Percentiles rank a stretch among this genome's conserved stretches.
Conservation (phyloP, 2,888 invertebrate genomes). For the Dastarcus helophoroides region DNA sequence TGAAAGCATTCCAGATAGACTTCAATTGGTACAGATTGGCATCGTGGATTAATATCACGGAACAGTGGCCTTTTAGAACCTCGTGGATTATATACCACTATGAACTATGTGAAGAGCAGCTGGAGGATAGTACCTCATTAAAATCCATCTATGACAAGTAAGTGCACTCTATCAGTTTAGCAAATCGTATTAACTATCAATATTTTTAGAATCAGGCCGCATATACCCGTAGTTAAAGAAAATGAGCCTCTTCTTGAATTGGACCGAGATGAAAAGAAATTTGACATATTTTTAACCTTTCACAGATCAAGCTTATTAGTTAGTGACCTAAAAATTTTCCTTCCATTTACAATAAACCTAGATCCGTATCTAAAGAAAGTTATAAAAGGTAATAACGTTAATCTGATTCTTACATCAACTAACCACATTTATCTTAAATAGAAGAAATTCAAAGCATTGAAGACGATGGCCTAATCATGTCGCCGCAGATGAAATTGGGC, state of each 20-base stretch:
- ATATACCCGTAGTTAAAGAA: conserved; percentile 74
- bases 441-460: conserved; percentile 61
- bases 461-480: conserved; percentile 38
- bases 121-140: conserved; percentile 77
- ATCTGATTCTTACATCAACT: no score
- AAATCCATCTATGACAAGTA: conserved; percentile 91
- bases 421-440: no score
- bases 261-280: conserved; percentile 88
- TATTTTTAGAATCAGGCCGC: conserved; percentile 57
- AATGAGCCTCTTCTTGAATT: conserved; percentile 81
- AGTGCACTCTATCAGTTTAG: conserved; percentile 26
- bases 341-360: conserved; percentile 95
- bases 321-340: conserved; percentile 84
- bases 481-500: conserved; percentile 7
- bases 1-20: conserved; percentile 97
- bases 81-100: conserved; percentile 96
- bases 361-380: conserved; percentile 97
- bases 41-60: conserved; percentile 96
- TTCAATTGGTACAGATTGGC: conserved; percentile 98
- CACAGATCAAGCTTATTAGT: conserved; percentile 77
- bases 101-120: conserved; percentile 75
- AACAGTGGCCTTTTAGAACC: conserved; percentile 97
- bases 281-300: conserved; percentile 84
- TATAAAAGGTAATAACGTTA: conserved; percentile 88
- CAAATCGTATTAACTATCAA: conserved; percentile 5